Conservation (phyloP, 2,888 invertebrate genomes). For the Napeogenes inachia region DNA sequence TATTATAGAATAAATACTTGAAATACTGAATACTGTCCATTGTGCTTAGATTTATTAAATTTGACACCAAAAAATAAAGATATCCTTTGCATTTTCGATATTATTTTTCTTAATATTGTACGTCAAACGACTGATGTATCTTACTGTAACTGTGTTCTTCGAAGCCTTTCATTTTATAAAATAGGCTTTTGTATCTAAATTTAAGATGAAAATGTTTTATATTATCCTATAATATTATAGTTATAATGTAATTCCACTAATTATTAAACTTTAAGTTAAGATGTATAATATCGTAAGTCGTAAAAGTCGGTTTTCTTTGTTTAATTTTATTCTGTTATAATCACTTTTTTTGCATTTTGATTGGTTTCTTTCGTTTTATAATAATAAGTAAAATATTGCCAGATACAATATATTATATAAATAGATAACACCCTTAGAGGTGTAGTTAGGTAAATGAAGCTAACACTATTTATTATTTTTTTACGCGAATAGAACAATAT, state of each 20-base stretch:
- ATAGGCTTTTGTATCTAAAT: constrained; percentile 17
- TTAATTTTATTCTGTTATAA: too few relatives aligned
- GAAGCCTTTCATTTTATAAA: constrained; percentile 16
- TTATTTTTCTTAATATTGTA: neutral
- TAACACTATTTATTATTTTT: constrained; percentile 48
- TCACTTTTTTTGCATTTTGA: too few relatives aligned
- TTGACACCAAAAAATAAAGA: neutral
- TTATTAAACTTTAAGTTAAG: constrained; percentile 15
- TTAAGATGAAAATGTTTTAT: neutral
- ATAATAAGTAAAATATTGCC: too few relatives aligned
- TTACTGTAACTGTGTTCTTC: constrained; percentile 25
- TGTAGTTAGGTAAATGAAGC: constrained; percentile 30
- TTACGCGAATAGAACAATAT: constrained; percentile 30
- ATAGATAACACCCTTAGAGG: constrained; percentile 5
- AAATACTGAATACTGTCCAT: too few relatives aligned
- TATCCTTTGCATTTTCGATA: neutral
- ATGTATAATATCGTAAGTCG: constrained; percentile 6
- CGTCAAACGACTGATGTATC: constrained; percentile 18
- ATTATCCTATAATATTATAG: constrained; percentile 9
- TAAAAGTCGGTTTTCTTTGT: too few relatives aligned
- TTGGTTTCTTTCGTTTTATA: too few relatives aligned
- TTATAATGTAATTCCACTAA: constrained; percentile 9
- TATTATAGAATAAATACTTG: too few relatives aligned
- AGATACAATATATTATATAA: constrained; percentile 23
- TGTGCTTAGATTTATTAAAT: neutral